These are phyloP conservation scores for Ataeniobius toweri DNA, from an alignment of 2,797 vertebrate genomes.

Conservation along the genomic window DNA sequence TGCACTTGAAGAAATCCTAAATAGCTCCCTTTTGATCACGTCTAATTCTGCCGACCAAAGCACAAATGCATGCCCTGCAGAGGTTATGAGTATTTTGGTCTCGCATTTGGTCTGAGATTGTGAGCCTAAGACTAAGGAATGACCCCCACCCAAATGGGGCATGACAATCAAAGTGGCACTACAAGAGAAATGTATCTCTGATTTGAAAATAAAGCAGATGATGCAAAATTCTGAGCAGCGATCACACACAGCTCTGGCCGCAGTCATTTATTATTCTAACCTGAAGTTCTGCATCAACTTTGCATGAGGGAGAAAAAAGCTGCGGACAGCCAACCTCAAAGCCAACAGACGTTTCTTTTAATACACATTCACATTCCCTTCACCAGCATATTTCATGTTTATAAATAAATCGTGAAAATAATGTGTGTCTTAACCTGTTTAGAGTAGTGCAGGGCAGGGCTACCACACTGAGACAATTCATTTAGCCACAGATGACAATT, in stretches of 20 bases:
- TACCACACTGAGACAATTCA: slow-evolving; percentile 64
- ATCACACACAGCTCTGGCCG: slow-evolving; percentile 41
- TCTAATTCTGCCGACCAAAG: slow-evolving; percentile 24
- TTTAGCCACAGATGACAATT: slow-evolving; percentile 54
- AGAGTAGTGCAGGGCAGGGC: slow-evolving; percentile 63
- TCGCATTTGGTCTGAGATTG: slow-evolving; percentile 49
- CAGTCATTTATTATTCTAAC: slow-evolving; percentile 71
- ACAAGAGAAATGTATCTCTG: slow-evolving; percentile 68
- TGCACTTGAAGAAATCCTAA: slow-evolving; percentile 35
- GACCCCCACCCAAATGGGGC: slow-evolving; percentile 70
- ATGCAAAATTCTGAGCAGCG: slow-evolving; percentile 51
- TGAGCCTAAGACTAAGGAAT: slow-evolving; percentile 43
- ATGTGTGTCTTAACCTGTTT: slow-evolving; percentile 68
- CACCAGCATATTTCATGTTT: slow-evolving; percentile 56
- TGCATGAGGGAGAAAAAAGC: slow-evolving; percentile 39
- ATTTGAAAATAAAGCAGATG: slow-evolving; percentile 69
- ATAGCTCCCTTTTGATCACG: slow-evolving; percentile 53
- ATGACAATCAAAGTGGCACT: slow-evolving; percentile 72
- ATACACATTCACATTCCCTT: slow-evolving; percentile 50
- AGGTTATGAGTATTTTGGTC: slow-evolving; percentile 45
- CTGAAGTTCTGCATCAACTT: slow-evolving; percentile 47
- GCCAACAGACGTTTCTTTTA: slow-evolving; percentile 56
- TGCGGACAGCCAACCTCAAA: slow-evolving; percentile 42
- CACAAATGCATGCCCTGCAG: slow-evolving; percentile 35
- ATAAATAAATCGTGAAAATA: slow-evolving; percentile 67